phyloP scores from a whole-genome alignment of 2,113 vertebrate genomes.

The Myanophis thanlyinensis region DNA sequence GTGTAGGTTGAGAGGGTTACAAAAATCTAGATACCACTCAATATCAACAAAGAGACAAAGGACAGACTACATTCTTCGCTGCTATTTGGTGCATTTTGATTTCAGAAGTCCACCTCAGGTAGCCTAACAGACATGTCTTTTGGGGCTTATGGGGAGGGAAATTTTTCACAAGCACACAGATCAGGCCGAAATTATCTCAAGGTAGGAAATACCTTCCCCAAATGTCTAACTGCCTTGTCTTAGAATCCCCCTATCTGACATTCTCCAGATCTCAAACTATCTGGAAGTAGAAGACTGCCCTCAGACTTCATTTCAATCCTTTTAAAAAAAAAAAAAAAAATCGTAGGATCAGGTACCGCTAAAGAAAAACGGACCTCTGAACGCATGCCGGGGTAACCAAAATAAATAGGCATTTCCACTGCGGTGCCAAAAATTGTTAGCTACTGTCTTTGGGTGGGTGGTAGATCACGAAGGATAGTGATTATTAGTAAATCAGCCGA shows the following conservation, averaged over 20 bases:
- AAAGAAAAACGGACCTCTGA: not conserved
- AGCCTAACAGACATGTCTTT: not conserved
- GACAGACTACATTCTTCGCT: not conserved
- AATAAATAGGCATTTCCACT: not conserved
- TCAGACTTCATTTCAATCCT: not conserved
- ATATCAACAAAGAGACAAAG: not conserved
- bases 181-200: not conserved
- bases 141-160: not conserved
- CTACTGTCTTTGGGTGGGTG: not conserved
- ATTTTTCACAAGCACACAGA: not conserved
- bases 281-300: not conserved
- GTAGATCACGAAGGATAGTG: not conserved
- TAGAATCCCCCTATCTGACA: not conserved
- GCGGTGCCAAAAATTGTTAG: not conserved
- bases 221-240: not conserved
- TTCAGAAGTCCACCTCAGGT: not conserved
- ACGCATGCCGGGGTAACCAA: not conserved
- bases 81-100: not conserved
- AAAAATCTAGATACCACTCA: not conserved
- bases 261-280: not conserved
- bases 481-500: not conserved
- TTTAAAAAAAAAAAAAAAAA: not conserved
- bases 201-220: not conserved
- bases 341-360: too few species aligned
- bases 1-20: not conserved